Evolutionary conservation across 2,113 vertebrate species (phyloP).

Genomic region (Gyps fulvus): DNA sequence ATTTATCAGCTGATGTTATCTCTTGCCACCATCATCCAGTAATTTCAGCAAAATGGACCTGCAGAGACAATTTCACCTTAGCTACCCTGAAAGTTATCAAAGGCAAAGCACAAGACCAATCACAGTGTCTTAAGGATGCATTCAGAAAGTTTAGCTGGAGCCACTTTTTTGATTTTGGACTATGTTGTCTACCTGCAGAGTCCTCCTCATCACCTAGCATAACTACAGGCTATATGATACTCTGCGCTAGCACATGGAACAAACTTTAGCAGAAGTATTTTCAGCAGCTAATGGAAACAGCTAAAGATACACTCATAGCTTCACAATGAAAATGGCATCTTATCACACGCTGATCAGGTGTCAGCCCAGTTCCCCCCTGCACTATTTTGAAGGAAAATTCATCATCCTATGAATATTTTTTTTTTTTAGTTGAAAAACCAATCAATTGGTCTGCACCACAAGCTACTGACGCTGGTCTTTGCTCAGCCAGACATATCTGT

Average conservation of each 20-base stretch:
- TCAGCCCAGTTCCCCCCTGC: background rate
- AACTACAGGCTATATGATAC: fast-evolving
- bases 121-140: background rate
- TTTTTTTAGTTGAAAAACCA: background rate
- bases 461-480: background rate
- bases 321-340: background rate
- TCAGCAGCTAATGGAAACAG: background rate
- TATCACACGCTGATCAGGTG: too few species aligned
- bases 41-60: background rate
- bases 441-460: background rate
- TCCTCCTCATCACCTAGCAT: background rate
- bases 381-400: background rate
- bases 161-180: background rate
- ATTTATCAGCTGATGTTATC: background rate
- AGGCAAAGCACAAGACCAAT: background rate
- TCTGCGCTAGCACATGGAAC: fast-evolving
- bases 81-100: background rate
- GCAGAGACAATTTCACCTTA: background rate
- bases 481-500: fast-evolving
- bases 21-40: background rate
- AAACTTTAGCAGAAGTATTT: background rate
- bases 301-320: background rate
- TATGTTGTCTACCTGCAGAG: background rate
- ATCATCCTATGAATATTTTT: background rate
- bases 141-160: background rate